Percentiles rank a stretch among this genome's conserved stretches.
Evolutionary conservation across 2,888 invertebrate species (phyloP).

Genomic region (Dendrolimus pini): DNA sequence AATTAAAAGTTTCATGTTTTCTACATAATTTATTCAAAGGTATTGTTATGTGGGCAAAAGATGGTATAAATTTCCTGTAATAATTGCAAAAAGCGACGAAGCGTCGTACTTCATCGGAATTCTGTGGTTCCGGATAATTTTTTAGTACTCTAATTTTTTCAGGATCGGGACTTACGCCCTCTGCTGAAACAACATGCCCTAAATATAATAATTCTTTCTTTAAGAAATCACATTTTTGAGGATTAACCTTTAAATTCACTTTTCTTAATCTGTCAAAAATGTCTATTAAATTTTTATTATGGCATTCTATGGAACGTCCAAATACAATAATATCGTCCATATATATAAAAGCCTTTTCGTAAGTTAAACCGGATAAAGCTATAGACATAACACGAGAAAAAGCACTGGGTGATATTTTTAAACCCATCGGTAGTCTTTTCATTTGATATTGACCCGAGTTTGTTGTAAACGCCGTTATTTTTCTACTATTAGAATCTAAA

Average conservation of each 20-base stretch:
- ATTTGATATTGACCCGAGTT: too few relatives aligned
- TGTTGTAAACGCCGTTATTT: too few relatives aligned
- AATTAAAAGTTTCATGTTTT: not conserved
- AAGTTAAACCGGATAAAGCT: slow-evolving; percentile 13
- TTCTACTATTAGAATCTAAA: too few relatives aligned
- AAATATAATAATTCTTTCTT: not conserved
- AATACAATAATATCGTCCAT: slow-evolving; percentile 6
- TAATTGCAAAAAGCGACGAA: not conserved
- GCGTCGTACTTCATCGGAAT: slow-evolving; percentile 1
- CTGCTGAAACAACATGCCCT: not conserved
- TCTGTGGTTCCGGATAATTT: not conserved
- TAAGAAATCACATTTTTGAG: not conserved
- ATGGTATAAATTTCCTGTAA: not conserved
- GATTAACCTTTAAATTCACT: not conserved
- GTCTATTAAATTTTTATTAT: slow-evolving; percentile 7
- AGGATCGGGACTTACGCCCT: not conserved
- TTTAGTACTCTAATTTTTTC: slow-evolving; percentile 3
- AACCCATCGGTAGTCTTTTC: too few relatives aligned
- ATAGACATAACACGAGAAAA: slow-evolving; percentile 13
- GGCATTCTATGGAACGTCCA: slow-evolving; percentile 6
- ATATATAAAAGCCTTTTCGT: slow-evolving; percentile 10
- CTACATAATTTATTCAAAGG: not conserved
- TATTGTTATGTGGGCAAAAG: not conserved
- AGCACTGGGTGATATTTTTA: too few relatives aligned
- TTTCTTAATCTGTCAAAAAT: slow-evolving; percentile 1